Evolutionary conservation across 2,888 invertebrate genomes (phyloP).

Genomic region (Stramonita haemastoma): DNA sequence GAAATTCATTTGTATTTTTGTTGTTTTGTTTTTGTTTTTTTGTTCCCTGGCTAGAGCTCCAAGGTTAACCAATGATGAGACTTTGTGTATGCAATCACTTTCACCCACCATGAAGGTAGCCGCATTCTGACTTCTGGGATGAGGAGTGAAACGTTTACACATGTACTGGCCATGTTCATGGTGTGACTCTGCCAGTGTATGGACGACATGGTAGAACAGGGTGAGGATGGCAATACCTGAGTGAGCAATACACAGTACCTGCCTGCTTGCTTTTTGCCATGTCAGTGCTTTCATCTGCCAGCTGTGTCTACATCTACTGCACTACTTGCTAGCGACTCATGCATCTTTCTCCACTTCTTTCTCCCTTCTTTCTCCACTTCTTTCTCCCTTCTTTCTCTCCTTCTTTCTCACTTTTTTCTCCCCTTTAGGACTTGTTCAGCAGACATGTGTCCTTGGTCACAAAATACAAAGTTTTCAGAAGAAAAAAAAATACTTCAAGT

Average conservation of each 20-base stretch:
- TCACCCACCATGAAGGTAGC: too few species aligned
- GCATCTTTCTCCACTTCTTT: not conserved
- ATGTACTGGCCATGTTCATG: too few species aligned
- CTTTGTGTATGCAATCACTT: too few species aligned
- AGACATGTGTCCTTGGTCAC: slow-evolving; percentile 9
- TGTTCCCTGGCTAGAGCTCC: too few species aligned
- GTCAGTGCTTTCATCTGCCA: too few species aligned
- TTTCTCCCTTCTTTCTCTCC: not conserved
- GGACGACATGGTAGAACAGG: not conserved
- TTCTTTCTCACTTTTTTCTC: slow-evolving; percentile 26
- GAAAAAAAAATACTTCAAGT: not conserved
- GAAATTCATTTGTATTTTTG: too few species aligned
- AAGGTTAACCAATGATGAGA: too few species aligned
- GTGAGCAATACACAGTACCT: too few species aligned
- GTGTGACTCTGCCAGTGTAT: not conserved
- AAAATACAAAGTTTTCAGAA: not conserved
- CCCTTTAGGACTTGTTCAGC: slow-evolving; percentile 31
- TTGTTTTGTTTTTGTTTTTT: not conserved
- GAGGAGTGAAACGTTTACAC: too few species aligned
- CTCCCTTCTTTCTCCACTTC: not conserved
- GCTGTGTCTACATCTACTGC: not conserved
- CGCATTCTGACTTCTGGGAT: too few species aligned
- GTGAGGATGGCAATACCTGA: too few species aligned
- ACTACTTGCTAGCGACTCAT: not conserved
- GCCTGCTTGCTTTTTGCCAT: too few species aligned